phyloP scores from a whole-genome alignment of 2,113 vertebrate genomes.

The Platanista minor region DNA sequence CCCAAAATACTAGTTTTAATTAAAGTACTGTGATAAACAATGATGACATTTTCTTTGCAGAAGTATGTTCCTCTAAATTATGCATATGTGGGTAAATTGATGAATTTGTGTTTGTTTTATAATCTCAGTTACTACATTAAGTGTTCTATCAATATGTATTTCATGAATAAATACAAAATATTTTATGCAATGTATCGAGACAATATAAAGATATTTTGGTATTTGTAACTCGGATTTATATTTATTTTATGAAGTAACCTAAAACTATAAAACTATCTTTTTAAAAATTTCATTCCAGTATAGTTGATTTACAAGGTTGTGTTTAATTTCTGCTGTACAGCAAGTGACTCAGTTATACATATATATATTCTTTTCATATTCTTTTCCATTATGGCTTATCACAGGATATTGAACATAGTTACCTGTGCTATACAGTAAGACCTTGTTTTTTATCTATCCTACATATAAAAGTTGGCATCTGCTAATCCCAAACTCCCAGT shows the following conservation, averaged over 20 bases:
- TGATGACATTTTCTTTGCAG: neutral
- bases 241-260: neutral
- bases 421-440: neutral
- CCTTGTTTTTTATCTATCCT: neutral
- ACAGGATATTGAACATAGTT: neutral
- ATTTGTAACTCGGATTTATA: neutral
- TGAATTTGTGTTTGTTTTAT: neutral
- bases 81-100: neutral
- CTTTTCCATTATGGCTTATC: neutral
- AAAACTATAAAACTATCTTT: neutral
- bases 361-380: neutral
- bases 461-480: neutral
- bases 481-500: neutral
- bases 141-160: neutral
- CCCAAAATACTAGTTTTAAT: neutral
- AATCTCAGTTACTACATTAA: neutral
- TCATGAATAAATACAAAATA: neutral
- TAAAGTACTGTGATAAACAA: neutral
- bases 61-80: neutral
- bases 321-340: neutral
- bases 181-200: neutral
- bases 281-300: neutral
- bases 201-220: neutral
- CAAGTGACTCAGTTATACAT: neutral
- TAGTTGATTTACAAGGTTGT: neutral